Percentiles rank a stretch among this genome's conserved stretches.
These are phyloP conservation scores for Aphelocoma coerulescens DNA, from an alignment of 2,113 vertebrate species.

Conservation along the genomic window DNA sequence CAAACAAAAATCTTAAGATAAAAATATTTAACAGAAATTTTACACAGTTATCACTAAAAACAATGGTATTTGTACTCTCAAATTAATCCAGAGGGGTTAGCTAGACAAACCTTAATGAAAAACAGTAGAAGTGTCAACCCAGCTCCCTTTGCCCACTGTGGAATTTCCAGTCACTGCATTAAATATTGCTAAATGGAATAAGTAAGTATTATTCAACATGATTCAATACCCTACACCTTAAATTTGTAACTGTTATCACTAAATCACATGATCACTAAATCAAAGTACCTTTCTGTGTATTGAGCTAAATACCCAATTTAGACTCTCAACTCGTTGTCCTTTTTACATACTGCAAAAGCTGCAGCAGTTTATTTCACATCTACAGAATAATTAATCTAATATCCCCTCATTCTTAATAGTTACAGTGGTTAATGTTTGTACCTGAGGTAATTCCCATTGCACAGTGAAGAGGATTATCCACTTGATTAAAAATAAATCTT, in stretches of 20 bases:
- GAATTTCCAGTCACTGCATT: not conserved
- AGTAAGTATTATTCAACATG: not conserved
- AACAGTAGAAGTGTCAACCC: not conserved
- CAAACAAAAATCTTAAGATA: not conserved
- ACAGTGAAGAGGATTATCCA: slow-evolving; percentile 47
- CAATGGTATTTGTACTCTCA: not conserved
- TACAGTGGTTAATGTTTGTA: slow-evolving; percentile 57
- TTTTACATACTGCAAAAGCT: not conserved
- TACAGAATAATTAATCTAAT: slow-evolving; percentile 55
- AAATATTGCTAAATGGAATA: slow-evolving; percentile 29
- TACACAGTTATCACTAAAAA: not conserved
- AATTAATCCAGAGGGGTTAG: not conserved
- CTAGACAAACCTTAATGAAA: not conserved
- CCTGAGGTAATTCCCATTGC: slow-evolving; percentile 49
- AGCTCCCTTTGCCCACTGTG: not conserved
- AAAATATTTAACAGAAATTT: not conserved
- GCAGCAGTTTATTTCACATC: slow-evolving; percentile 45
- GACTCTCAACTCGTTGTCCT: not conserved
- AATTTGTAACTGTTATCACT: slow-evolving; percentile 17
- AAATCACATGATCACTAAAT: slow-evolving; percentile 6
- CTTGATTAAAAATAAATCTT: slow-evolving; percentile 69
- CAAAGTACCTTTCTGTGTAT: slow-evolving; percentile 23
- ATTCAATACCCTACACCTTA: not conserved
- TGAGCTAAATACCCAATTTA: slow-evolving; percentile 43
- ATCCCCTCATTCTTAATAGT: slow-evolving; percentile 33